Evolutionary conservation across 2,888 invertebrate genomes (phyloP), one percentile per base, ranked within the genome.

Genomic region (Ormyrus nitidulus): DNA sequence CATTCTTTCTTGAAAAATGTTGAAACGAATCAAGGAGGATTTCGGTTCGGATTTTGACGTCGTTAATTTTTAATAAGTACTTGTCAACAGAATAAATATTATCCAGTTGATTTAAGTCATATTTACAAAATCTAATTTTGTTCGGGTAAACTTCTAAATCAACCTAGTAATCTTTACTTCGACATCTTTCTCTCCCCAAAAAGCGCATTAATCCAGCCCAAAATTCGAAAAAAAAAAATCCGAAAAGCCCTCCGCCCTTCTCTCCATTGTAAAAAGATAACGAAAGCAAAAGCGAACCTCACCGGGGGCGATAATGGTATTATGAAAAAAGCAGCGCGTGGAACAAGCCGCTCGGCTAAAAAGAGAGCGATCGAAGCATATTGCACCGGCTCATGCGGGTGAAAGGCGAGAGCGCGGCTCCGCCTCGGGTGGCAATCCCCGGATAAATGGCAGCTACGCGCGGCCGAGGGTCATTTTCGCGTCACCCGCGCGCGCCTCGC

Each of bases 311-410:
- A 53, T 5, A 51, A 51, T 53, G n/a, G 13, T 13, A 13, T 0
- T 11, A 46, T n/a, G n/a, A 59, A 10, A 48, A n/a, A 71, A 13
- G 9, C 19, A 58, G 49, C 34, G 34, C 34, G 13, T n/a, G 6
- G 59, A 2, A 34, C 34, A 0, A 34, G 64, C 19, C 44, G 66
- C 48, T 46, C n/a, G 48, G 53, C 8, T 48, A 54, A 62, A 75
- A 66, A 48, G 11, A 54, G 46, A 61, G 13, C 2, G 13, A 49
- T n/a, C 66, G 44, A 54, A 82, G 84, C 83, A 86, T 87, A 88
- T 87, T 87, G 88, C 85, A 85, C 86, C 86, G 34, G 34, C 34
- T 34, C 34, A 34, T 4, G 34, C 11, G 54, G 7, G 86, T 85
- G 86, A 88, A 88, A 88, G 88, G 87, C 80, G 79, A 19, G 61